These are phyloP conservation scores for Cuniculus paca DNA, from an alignment of 2,797 vertebrate species.

Conservation along the genomic window DNA sequence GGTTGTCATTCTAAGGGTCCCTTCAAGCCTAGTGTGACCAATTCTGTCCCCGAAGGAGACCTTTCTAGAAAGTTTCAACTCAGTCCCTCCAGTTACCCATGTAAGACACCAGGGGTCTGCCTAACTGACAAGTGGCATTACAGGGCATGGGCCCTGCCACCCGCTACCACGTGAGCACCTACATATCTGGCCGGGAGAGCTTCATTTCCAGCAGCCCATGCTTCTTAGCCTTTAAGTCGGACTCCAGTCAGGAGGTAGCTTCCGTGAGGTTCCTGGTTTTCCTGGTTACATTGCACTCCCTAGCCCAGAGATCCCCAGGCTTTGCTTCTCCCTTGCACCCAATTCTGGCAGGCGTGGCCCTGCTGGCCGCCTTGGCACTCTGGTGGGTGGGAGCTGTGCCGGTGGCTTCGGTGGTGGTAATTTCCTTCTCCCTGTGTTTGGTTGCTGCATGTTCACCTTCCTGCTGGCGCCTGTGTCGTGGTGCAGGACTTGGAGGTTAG, in stretches of 20 bases:
- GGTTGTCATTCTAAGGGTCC: neutral
- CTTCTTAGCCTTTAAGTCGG: neutral
- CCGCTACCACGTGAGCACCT: neutral
- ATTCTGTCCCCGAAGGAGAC: neutral
- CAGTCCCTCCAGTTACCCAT: neutral
- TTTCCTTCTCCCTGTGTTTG: slow-evolving; percentile 72
- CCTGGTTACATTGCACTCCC: neutral
- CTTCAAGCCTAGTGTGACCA: neutral
- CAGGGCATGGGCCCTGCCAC: neutral
- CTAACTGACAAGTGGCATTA: neutral
- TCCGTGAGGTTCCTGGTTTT: neutral
- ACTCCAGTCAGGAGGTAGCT: neutral
- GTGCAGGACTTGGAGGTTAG: slow-evolving; percentile 81
- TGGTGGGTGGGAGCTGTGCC: neutral
- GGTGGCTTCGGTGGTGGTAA: slow-evolving; percentile 68
- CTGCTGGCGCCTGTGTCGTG: slow-evolving; percentile 61
- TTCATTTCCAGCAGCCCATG: neutral
- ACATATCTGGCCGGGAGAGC: neutral
- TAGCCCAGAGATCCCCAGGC: neutral
- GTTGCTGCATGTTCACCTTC: slow-evolving; percentile 75
- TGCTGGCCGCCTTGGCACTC: neutral
- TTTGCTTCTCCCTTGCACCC: neutral
- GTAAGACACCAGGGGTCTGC: neutral
- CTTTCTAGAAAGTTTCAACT: slow-evolving; percentile 22
- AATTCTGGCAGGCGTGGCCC: neutral